Evolutionary conservation across 2,113 vertebrate species (phyloP).

Genomic region (Pseudopodoces humilis): DNA sequence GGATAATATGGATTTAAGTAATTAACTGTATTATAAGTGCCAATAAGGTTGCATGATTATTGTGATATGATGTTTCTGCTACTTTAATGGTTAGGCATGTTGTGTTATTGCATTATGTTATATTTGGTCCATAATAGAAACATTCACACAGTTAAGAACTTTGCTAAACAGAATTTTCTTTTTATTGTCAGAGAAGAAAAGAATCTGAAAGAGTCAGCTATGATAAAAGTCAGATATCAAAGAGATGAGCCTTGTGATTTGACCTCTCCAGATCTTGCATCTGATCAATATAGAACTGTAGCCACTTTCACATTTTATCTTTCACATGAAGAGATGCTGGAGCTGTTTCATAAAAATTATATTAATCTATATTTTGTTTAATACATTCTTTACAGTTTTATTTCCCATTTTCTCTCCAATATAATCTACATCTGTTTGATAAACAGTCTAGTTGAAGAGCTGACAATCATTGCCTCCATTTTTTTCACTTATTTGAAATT

Average conservation of each 20-base stretch:
- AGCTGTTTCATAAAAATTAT: neutral
- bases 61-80: neutral
- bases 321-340: neutral
- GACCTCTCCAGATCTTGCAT: neutral
- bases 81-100: neutral
- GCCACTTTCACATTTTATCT: neutral
- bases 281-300: neutral
- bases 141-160: neutral
- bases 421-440: neutral
- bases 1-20: neutral
- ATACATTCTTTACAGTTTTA: neutral
- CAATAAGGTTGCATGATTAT: neutral
- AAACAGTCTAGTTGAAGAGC: neutral
- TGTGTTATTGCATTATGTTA: neutral
- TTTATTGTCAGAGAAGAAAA: neutral
- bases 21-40: neutral
- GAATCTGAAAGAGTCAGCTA: neutral
- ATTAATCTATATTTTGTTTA: neutral
- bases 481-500: neutral
- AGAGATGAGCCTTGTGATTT: neutral
- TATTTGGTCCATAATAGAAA: neutral
- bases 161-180: neutral
- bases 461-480: neutral
- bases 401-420: neutral
- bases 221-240: neutral